Evolutionary conservation across 2,888 invertebrate species (phyloP).

Genomic region (Cryptocephalus moraei): DNA sequence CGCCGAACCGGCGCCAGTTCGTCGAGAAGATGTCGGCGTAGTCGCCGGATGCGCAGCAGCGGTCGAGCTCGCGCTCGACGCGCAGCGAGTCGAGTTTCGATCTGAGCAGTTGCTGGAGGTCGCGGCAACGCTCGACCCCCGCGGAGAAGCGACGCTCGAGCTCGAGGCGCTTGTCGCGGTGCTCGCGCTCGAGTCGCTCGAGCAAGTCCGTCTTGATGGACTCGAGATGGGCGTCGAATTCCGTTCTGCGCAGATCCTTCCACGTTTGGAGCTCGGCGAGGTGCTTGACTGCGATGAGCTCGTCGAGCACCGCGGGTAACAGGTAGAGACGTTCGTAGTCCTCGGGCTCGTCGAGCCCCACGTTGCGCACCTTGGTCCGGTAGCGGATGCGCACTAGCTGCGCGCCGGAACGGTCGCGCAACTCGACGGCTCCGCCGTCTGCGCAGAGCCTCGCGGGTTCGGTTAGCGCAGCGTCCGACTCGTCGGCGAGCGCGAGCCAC

Average conservation of each 20-base stretch:
- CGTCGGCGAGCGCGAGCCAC: conserved; percentile 24
- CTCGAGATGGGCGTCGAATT: conserved; percentile 49
- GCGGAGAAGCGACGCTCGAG: conserved; percentile 46
- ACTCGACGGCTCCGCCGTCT: conserved; percentile 4
- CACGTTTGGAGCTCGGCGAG: conserved; percentile 62
- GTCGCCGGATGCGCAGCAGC: conserved; percentile 13
- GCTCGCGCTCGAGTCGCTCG: conserved; percentile 34
- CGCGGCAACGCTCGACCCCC: conserved; percentile 50
- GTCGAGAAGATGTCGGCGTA: conserved; percentile 22
- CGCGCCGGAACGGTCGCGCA: too few species aligned
- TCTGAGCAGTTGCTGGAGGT: conserved; percentile 47
- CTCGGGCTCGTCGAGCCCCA: conserved; percentile 10
- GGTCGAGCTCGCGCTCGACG: conserved; percentile 17
- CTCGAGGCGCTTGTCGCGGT: conserved; percentile 43
- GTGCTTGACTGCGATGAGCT: conserved; percentile 42
- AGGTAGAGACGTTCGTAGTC: conserved; percentile 15
- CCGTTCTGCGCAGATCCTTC: conserved; percentile 57
- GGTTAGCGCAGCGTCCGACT: conserved; percentile 23
- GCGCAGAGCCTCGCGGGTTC: conserved; percentile 15
- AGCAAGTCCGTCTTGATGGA: conserved; percentile 13
- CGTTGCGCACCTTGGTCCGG: conserved; percentile 15
- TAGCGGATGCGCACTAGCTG: conserved; percentile 22
- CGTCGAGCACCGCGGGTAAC: conserved; percentile 29
- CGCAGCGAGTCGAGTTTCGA: conserved; percentile 37
- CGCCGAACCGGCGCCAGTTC: conserved; percentile 27